A percentile compares a stretch with the other conserved stretches of the same genome.
Evolutionary conservation across 2,888 invertebrate genomes (phyloP).

Genomic region (Chromoteleia sp.): DNA sequence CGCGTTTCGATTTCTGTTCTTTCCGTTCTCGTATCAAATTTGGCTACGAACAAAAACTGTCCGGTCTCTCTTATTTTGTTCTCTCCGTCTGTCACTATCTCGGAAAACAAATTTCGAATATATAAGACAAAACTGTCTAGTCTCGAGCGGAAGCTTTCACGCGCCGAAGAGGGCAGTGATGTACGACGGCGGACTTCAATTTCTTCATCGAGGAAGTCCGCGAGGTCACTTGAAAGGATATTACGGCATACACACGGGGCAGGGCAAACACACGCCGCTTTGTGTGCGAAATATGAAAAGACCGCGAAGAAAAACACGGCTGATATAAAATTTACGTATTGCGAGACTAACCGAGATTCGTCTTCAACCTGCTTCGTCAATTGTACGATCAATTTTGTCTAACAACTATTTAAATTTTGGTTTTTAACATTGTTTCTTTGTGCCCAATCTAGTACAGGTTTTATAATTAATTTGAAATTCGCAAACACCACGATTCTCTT

Average conservation of each 20-base stretch:
- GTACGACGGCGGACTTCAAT: slow-evolving; percentile 62
- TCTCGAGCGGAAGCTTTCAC: slow-evolving; percentile 59
- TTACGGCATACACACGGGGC: slow-evolving; percentile 73
- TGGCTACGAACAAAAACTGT: no score
- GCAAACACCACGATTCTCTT: no score
- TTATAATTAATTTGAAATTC: no score
- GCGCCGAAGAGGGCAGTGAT: slow-evolving; percentile 51
- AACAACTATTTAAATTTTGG: no score
- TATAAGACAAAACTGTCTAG: slow-evolving; percentile 38
- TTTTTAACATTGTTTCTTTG: no score
- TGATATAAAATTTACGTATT: slow-evolving; percentile 45
- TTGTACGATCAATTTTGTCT: neutral
- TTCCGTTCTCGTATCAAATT: no score
- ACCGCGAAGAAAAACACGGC: slow-evolving; percentile 47
- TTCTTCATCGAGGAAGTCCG: slow-evolving; percentile 71
- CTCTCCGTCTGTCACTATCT: neutral
- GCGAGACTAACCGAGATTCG: slow-evolving; percentile 8
- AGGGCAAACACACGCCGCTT: slow-evolving; percentile 72
- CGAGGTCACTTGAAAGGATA: slow-evolving; percentile 72
- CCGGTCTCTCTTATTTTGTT: no score
- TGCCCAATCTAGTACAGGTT: no score
- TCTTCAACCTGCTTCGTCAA: neutral
- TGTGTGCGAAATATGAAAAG: slow-evolving; percentile 74
- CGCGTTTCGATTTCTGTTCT: no score
- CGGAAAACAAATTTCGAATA: slow-evolving; percentile 47